These are phyloP conservation scores for Poecile atricapillus DNA, from an alignment of 2,113 vertebrate genomes.

Conservation along the genomic window DNA sequence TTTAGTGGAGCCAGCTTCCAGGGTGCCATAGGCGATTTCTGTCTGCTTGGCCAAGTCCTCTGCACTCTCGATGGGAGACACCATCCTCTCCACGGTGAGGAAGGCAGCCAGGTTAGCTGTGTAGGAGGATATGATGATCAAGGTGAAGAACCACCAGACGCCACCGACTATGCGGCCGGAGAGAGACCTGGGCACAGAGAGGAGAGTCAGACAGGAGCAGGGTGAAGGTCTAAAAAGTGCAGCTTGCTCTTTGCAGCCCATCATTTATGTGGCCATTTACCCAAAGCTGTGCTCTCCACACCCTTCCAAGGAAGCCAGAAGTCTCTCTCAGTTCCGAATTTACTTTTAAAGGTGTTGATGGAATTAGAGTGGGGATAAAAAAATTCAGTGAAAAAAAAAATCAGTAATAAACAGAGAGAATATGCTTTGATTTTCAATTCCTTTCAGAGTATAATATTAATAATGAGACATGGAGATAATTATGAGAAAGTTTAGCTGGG, in stretches of 20 bases:
- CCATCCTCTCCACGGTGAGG: constrained; percentile 98
- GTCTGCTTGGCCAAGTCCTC: constrained; percentile 99
- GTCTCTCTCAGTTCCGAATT: background rate
- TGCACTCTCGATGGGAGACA: constrained; percentile 97
- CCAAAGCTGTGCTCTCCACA: background rate
- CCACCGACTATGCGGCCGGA: constrained; percentile 96
- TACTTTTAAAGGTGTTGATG: background rate
- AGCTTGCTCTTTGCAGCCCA: background rate
- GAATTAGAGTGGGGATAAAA: background rate
- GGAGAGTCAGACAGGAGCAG: background rate
- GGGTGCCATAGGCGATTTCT: constrained; percentile 94
- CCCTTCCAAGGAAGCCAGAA: background rate
- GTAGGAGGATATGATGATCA: constrained; percentile 99
- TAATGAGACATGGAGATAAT: background rate
- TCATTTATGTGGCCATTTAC: background rate
- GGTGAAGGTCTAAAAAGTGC: background rate
- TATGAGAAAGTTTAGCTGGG: background rate
- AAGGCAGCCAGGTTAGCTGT: constrained; percentile 98
- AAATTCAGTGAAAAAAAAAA: background rate
- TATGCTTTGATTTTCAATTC: background rate
- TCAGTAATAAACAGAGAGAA: background rate
- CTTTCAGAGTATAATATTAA: background rate
- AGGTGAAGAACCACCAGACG: constrained; percentile 99
- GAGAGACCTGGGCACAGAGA: constrained; percentile 82
- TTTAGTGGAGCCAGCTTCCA: constrained; percentile 96